These are phyloP conservation scores for Harpalus rubripes DNA, from an alignment of 2,888 invertebrate genomes.

Conservation along the genomic window DNA sequence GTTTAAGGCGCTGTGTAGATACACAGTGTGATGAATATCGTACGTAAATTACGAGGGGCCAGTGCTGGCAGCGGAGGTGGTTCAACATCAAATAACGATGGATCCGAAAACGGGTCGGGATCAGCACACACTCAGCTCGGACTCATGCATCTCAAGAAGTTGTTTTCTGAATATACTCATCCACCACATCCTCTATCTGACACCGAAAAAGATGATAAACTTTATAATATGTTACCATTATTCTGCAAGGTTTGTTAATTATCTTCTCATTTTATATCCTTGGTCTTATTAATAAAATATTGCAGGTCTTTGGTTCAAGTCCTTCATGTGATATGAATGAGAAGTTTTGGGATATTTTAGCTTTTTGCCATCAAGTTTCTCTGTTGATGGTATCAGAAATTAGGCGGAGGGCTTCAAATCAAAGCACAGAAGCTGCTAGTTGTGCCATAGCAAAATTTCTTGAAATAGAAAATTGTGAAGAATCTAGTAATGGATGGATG, in stretches of 20 bases:
- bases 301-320: constrained; percentile 94
- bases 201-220: constrained; percentile 92
- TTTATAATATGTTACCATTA: constrained; percentile 98
- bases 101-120: constrained; percentile 81
- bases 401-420: constrained; percentile 95
- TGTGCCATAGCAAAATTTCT: constrained; percentile 97
- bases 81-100: constrained; percentile 79
- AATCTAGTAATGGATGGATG: constrained; percentile 98
- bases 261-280: not conserved
- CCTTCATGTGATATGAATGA: constrained; percentile 98
- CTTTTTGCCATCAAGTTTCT: constrained; percentile 96
- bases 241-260: constrained; percentile 92
- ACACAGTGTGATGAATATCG: constrained; percentile 87
- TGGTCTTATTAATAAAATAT: constrained; percentile 68
- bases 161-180: constrained; percentile 96
- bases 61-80: constrained; percentile 78
- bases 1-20: constrained; percentile 60
- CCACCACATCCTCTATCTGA: constrained; percentile 90
- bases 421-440: constrained; percentile 96
- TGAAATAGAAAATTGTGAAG: constrained; percentile 96
- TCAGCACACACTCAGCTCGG: constrained; percentile 93
- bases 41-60: constrained; percentile 91
- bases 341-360: constrained; percentile 97
- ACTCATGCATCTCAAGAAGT: constrained; percentile 96
- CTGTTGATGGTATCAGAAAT: constrained; percentile 98